Evolutionary conservation across 2,888 invertebrate species (phyloP).

Genomic region (Mythimna pallens): DNA sequence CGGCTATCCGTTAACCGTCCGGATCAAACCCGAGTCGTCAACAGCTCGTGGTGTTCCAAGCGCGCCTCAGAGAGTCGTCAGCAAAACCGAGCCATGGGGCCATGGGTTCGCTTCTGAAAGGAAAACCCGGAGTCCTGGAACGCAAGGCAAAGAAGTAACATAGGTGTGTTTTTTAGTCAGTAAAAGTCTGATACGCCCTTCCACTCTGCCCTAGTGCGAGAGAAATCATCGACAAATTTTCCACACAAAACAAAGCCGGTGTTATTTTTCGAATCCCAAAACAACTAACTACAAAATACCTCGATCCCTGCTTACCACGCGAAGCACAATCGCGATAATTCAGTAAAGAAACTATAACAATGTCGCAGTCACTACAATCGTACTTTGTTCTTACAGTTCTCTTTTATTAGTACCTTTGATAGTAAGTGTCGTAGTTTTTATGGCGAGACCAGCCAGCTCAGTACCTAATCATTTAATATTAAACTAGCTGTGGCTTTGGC

Average conservation of each 20-base stretch:
- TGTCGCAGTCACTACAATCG: slow-evolving; percentile 73
- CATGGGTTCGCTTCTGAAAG: no score
- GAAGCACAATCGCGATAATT: slow-evolving; percentile 42
- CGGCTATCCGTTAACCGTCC: no score
- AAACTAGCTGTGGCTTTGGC: slow-evolving; percentile 58
- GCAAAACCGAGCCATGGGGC: no score
- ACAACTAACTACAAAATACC: slow-evolving; percentile 11
- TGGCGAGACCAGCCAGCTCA: slow-evolving; percentile 72
- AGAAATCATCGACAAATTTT: no score
- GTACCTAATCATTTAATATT: slow-evolving; percentile 80
- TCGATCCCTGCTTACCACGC: slow-evolving; percentile 29
- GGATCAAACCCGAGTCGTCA: no score
- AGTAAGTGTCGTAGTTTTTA: slow-evolving; percentile 83
- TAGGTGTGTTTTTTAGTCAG: no score
- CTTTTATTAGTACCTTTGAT: slow-evolving; percentile 85
- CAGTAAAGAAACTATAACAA: slow-evolving; percentile 71
- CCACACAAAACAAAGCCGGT: background rate
- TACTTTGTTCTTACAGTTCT: slow-evolving; percentile 79
- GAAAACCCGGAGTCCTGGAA: no score
- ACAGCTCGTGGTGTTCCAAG: no score
- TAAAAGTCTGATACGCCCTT: no score
- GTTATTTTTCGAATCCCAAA: slow-evolving; percentile 27
- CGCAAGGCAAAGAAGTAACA: no score
- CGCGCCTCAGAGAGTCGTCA: no score
- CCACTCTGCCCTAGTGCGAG: no score